These are phyloP conservation scores for Bicyclus anynana DNA, from an alignment of 1,140 invertebrate genomes.

Conservation along the genomic window DNA sequence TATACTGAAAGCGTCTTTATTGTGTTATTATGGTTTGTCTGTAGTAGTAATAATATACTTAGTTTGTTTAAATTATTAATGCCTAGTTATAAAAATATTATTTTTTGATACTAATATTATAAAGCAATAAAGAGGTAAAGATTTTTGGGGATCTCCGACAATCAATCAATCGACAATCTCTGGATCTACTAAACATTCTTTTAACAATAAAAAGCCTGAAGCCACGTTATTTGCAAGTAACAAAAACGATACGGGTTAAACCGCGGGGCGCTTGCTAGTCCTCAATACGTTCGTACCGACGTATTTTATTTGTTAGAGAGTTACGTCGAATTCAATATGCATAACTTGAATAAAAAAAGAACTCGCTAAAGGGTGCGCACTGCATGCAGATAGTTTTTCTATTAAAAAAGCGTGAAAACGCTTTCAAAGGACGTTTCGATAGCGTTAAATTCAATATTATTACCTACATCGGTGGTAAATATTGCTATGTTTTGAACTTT, in stretches of 20 bases:
- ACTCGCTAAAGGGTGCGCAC: background rate
- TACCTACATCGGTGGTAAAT: too few relatives aligned
- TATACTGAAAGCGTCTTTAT: background rate
- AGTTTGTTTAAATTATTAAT: conserved; percentile 29
- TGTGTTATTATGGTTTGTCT: background rate
- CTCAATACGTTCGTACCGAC: conserved; percentile 39
- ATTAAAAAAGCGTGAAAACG: background rate
- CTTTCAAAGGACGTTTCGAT: background rate
- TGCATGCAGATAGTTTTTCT: conserved; percentile 8
- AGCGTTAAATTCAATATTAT: background rate
- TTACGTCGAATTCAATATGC: conserved; percentile 17
- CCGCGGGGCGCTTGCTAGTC: too few relatives aligned
- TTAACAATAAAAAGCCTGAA: too few relatives aligned
- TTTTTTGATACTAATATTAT: too few relatives aligned
- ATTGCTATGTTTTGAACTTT: too few relatives aligned
- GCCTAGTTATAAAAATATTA: conserved; percentile 35
- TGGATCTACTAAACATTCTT: too few relatives aligned
- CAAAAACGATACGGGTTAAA: too few relatives aligned
- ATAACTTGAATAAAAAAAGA: conserved; percentile 1
- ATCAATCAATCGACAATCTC: too few relatives aligned
- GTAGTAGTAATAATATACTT: background rate
- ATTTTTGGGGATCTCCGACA: too few relatives aligned
- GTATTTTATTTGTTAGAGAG: conserved; percentile 23
- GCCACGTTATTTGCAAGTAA: too few relatives aligned
- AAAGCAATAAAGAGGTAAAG: conserved; percentile 41